phyloP scores from a whole-genome alignment of 2,797 vertebrate genomes.

The Neostethus bicornis region DNA sequence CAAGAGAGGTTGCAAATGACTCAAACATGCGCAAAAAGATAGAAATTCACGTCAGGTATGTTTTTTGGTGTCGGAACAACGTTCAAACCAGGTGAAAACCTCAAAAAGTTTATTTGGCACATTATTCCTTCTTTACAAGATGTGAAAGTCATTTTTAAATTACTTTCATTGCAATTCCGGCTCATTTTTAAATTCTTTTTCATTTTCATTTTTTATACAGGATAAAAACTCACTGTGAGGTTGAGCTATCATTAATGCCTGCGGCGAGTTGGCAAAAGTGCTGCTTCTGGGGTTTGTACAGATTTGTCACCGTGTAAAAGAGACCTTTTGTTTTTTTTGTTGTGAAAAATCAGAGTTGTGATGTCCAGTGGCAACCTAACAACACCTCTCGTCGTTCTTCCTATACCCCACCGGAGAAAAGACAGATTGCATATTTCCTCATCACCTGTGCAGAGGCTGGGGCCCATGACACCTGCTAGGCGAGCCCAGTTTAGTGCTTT shows the following conservation, averaged over 20 bases:
- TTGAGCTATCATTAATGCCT: conserved; percentile 14
- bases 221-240: conserved; percentile 8
- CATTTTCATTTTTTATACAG: neutral
- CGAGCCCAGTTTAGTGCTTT: conserved; percentile 65
- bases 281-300: conserved; percentile 54
- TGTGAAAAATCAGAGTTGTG: conserved; percentile 65
- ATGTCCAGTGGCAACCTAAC: conserved; percentile 64
- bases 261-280: conserved; percentile 39
- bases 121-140: no score
- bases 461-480: conserved; percentile 69
- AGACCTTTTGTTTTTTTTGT: conserved; percentile 47
- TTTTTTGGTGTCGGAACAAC: no score
- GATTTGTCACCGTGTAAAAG: conserved; percentile 56
- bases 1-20: no score
- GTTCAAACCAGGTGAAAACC: no score
- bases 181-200: neutral
- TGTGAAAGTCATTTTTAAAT: no score
- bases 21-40: no score
- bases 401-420: conserved; percentile 28
- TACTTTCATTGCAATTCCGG: neutral
- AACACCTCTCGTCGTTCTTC: neutral
- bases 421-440: conserved; percentile 73
- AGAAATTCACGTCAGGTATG: no score
- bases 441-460: conserved; percentile 57
- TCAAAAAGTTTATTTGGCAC: no score